Evolutionary conservation across 2,888 invertebrate genomes (phyloP), one percentile per base, ranked within the genome.

Genomic region (Lithophane semibrunnea): DNA sequence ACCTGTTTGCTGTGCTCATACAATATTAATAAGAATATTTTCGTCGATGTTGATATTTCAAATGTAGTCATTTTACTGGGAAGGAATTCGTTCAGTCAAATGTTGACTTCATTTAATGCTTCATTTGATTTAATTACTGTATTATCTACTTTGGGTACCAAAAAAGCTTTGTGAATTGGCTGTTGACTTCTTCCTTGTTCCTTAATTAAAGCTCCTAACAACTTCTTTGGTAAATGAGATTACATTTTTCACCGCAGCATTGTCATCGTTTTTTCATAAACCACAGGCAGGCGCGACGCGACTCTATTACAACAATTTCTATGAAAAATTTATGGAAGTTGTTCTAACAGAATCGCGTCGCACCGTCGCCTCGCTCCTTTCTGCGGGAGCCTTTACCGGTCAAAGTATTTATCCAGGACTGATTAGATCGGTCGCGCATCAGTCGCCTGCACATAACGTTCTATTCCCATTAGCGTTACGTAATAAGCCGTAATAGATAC

Each of bases 401-500:
- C 47, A 56, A 66, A 64, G 44, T 71, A 44, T 49, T 58, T 47
- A 44, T 54, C 37, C 64, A 54, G 61, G 21, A 76, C 65, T 72
- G 66, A 77, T 85, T 74, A 72, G 68, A 60, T 86, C 13, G 47
- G 68, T 42, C 37, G 44, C 64, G 52, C 42, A 71, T 73, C 58
- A 73, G 75, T 21, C 71, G 63, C 67, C 49, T 75, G 52, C 73
- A 72, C 69, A 72, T 61, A 65, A 61, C 61, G 44, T 71, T 79
- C 77, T 83, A 73, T 80, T 86, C 75, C 67, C 67, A 80, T 84
- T 73, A 72, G 60, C 54, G 75, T 84, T 82, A 64, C 72, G 74
- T 89, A 86, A 84, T 81, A 84, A 81, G 37, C 81, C 77, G 78
- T 85, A 79, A 87, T 83, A 79, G 65, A 77, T 75, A 75, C 77